Base-by-base conservation (phyloP, 2,797 vertebrate genomes). In the Sphenopsis melanotis region DNA sequence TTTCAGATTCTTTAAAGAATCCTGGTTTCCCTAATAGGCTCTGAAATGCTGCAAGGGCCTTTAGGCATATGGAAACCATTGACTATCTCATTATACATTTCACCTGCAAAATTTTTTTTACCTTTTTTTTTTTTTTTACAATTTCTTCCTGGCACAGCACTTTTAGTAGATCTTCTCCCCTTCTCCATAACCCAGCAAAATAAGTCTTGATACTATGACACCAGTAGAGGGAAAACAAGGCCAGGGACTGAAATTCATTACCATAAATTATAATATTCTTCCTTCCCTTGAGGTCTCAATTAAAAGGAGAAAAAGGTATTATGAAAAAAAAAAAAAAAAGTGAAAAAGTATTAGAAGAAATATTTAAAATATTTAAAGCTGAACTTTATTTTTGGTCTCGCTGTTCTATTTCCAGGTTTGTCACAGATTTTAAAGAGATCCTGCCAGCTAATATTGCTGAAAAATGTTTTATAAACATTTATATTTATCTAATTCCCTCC, bases 241-340 rank as follows among this genome's bases (percentile, higher is more conserved):
- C 30, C 70, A 76, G 61, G n/a, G 89, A 81, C 55, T 81, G 85
- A 94, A 93, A 86, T 37, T 87, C 66, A 71, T 96, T 94, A 94
- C 27, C 75, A 92, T 89, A 92, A 96, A 95, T 87, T 87, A 94
- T 93, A 96, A 94, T 42, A 72, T 7, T 13, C 70, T 78, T 81
- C 15, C 29, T 78, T 93, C 87, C 61, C 90, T 81, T 70, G 52
- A 70, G 71, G 15, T 90, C 13, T 86, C 63, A 95, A 63, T 87
- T 91, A 87, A 94, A 90, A 85, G 14, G 16, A 89, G 53, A 23
- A 78, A 77, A 88, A 68, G 11, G 10, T 61, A 76, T 41, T 76
- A 37, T 11, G 12, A 39, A 53, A 53, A 8, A 8, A 21, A 30
- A 52, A 52, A 52, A 37, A 29, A 53, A 4, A 1, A 50, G 15